Conservation (phyloP, 2,888 invertebrate genomes). For the Drosophila merina region DNA sequence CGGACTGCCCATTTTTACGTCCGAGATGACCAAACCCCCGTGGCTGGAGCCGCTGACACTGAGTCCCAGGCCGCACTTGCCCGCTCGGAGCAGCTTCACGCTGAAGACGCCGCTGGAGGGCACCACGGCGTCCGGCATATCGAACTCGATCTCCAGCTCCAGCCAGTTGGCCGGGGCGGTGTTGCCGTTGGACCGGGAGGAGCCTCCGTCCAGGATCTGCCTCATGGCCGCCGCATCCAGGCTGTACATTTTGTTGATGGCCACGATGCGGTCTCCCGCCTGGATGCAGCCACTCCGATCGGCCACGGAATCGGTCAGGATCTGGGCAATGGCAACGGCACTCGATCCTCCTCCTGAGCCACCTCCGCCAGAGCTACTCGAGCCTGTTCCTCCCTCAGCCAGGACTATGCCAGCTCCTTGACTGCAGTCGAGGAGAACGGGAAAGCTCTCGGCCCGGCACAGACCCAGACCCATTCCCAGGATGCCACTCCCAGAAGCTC, state of each 20-base stretch:
- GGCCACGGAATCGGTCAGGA: constrained; percentile 82
- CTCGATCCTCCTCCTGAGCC: constrained; percentile 78
- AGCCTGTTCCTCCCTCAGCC: not conserved
- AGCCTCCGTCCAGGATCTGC: constrained; percentile 82
- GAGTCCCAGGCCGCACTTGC: constrained; percentile 92
- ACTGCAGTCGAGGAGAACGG: constrained; percentile 83
- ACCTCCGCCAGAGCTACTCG: constrained; percentile 44
- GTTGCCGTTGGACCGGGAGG: constrained; percentile 11
- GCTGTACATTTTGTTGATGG: constrained; percentile 92
- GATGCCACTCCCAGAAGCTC: constrained; percentile 67
- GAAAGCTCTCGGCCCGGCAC: constrained; percentile 83
- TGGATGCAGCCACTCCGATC: constrained; percentile 90
- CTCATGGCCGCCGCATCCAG: constrained; percentile 86
- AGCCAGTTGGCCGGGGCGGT: constrained; percentile 86
- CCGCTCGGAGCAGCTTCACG: constrained; percentile 91
- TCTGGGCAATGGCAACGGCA: constrained; percentile 81
- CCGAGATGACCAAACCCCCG: constrained; percentile 91
- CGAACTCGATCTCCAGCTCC: constrained; percentile 93
- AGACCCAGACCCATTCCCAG: constrained; percentile 76
- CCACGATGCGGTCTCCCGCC: constrained; percentile 92
- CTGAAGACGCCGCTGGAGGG: constrained; percentile 95
- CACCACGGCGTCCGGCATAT: constrained; percentile 95
- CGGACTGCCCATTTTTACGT: constrained; percentile 94
- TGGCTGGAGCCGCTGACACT: constrained; percentile 90
- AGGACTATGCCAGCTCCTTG: constrained; percentile 83